Evolutionary conservation across 2,113 vertebrate species (phyloP), one percentile per base, ranked within the genome.

Genomic region (Brachypodius melanocephalos): DNA sequence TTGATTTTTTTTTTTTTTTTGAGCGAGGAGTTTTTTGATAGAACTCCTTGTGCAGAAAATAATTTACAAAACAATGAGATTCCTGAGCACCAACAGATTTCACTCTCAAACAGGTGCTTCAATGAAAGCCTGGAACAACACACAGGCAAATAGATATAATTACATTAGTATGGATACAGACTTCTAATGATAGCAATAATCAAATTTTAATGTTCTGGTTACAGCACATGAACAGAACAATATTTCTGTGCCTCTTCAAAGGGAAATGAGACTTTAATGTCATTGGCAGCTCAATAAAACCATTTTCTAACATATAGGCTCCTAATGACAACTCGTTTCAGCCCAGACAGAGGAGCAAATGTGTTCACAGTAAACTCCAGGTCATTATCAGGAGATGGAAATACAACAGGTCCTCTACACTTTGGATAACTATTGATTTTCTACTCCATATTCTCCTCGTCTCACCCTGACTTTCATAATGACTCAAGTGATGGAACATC

Each of bases 251-350:
- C 83, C 94, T 97, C 95, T 96, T 97, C 93, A 92, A 93, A 54
- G 79, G 90, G 88, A 98, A 98, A 97, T 95, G 95, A 97, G 91
- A 97, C 85, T 95, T 93, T 93, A 95, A 94, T 96, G 89, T 95
- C 88, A 82, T n/a, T 67, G 89, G 76, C 89, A 95, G 80, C 88
- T 97, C 97, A 96, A 96, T 97, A 97, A 97, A 98, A 96, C 77
- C 89, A 85, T 96, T 96, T 96, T 93, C 81, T 54, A 87, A 77
- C 86, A 87, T 86, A 66, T 17, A 92, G 91, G 61, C 62, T 51
- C 66, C 90, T 96, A 97, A 97, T 93, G 95, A 97, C 91, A 95
- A 86, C 89, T 98, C 94, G 24, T 98, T 96, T 96, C 49, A 87
- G 89, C 40, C 71, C 75, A 93, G 81, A 86, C 67, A 77, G 73